Evolutionary conservation across 2,113 vertebrate species (phyloP).

Genomic region (Gymnogyps californianus): DNA sequence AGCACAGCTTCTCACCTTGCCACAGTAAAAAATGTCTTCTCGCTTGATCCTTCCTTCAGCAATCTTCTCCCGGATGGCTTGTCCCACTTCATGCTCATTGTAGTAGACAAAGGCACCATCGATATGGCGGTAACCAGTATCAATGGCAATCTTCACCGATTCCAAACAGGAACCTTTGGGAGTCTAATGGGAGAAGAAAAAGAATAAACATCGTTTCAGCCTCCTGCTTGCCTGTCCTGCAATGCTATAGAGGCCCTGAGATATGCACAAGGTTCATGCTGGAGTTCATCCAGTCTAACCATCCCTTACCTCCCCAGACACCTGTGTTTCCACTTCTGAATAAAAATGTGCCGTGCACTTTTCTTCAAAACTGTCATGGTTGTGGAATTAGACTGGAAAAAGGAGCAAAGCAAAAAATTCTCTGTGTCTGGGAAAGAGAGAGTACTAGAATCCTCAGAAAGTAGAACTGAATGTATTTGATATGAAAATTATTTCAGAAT

Average conservation of each 20-base stretch:
- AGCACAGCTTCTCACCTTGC: slow-evolving; percentile 79
- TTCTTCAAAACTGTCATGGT: neutral
- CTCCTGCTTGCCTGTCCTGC: neutral
- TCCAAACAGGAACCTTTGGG: slow-evolving; percentile 71
- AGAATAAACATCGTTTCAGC: neutral
- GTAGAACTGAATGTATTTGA: neutral
- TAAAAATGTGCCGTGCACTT: neutral
- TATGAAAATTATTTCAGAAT: neutral
- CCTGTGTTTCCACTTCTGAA: neutral
- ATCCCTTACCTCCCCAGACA: neutral
- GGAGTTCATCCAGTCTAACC: neutral
- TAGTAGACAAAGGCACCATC: slow-evolving; percentile 88
- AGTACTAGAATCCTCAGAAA: neutral
- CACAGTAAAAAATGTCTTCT: slow-evolving; percentile 93
- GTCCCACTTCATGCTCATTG: slow-evolving; percentile 90
- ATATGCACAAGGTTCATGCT: neutral
- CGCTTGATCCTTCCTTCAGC: slow-evolving; percentile 84
- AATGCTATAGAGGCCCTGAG: neutral
- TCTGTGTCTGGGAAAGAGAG: neutral
- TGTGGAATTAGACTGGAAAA: neutral
- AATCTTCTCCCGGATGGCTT: slow-evolving; percentile 88
- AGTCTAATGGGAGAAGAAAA: slow-evolving; percentile 70
- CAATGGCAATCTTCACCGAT: slow-evolving; percentile 86
- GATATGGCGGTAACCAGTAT: slow-evolving; percentile 88
- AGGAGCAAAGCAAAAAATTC: neutral